Evolutionary conservation across 2,113 vertebrate genomes (phyloP).

Genomic region (Camarhynchus parvulus): DNA sequence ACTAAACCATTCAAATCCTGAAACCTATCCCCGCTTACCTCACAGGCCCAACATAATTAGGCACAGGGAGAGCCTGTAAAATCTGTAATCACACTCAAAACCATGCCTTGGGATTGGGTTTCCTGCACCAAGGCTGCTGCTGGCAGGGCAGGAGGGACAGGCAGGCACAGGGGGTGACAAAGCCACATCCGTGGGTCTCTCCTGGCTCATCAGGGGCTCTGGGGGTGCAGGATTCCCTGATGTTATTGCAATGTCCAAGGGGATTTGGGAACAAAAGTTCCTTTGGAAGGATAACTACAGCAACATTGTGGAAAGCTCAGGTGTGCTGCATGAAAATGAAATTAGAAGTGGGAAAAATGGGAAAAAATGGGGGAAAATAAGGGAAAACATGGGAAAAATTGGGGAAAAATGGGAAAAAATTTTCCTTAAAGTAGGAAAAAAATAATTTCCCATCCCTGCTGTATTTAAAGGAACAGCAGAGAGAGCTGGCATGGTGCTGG

Average conservation of each 20-base stretch:
- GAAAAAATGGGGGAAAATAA: too few relatives aligned
- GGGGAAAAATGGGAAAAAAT: too few relatives aligned
- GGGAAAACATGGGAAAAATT: too few relatives aligned
- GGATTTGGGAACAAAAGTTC: background rate
- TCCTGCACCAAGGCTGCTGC: background rate
- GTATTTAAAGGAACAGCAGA: background rate
- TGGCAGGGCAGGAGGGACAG: background rate
- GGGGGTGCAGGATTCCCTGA: background rate
- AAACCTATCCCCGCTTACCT: background rate
- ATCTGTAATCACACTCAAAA: background rate
- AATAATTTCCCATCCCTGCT: background rate
- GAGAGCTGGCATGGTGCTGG: background rate
- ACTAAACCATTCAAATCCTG: background rate
- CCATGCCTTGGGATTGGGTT: background rate
- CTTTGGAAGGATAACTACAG: background rate
- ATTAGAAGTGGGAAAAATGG: background rate
- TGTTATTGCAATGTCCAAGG: rapidly evolving
- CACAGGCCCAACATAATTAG: background rate
- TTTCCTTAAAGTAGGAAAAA: background rate
- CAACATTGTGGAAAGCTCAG: background rate
- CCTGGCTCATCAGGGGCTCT: rapidly evolving
- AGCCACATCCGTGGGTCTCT: rapidly evolving
- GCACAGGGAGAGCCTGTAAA: background rate
- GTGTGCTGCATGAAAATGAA: background rate
- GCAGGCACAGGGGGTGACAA: background rate